Conservation (phyloP, 2,797 vertebrate species). For the Amphiprion clarkii region DNA sequence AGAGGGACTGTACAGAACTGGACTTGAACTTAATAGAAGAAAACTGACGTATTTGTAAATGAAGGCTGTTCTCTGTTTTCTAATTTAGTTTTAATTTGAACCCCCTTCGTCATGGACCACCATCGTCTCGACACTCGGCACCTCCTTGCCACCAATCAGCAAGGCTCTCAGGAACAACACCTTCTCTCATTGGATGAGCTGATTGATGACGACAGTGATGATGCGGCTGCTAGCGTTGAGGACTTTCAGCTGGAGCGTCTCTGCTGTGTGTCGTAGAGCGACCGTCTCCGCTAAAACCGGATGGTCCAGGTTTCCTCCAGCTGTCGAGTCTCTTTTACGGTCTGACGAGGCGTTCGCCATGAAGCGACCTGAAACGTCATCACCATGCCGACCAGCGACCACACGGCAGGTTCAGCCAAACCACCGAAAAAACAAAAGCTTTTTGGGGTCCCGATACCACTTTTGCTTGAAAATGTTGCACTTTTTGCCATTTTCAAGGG, state of each 20-base stretch:
- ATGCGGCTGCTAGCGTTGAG: slow-evolving; percentile 67
- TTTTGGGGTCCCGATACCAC: no score
- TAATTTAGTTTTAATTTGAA: slow-evolving; percentile 52
- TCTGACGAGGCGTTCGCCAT: slow-evolving; percentile 9
- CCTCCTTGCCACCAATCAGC: slow-evolving; percentile 77
- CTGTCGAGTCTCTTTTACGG: slow-evolving; percentile 19
- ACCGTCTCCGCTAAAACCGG: no score
- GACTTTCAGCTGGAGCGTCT: no score
- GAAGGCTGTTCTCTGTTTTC: slow-evolving; percentile 65
- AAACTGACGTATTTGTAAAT: slow-evolving; percentile 87
- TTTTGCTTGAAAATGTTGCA: no score
- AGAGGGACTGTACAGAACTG: slow-evolving; percentile 94
- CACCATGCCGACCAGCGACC: not conserved
- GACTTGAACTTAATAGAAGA: slow-evolving; percentile 95
- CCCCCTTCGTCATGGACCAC: slow-evolving; percentile 51
- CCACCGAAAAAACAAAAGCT: not conserved
- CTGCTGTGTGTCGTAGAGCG: no score
- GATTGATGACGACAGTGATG: slow-evolving; percentile 77
- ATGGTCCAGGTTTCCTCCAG: slow-evolving; percentile 18
- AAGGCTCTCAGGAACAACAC: slow-evolving; percentile 87
- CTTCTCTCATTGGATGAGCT: slow-evolving; percentile 78
- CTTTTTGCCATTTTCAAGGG: no score
- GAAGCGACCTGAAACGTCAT: slow-evolving; percentile 2
- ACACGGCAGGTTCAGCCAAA: not conserved
- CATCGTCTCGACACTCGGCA: slow-evolving; percentile 54